Percentiles rank a stretch among this genome's conserved stretches.
Conservation (phyloP, 2,113 vertebrate genomes). For the Vicugna pacos region DNA sequence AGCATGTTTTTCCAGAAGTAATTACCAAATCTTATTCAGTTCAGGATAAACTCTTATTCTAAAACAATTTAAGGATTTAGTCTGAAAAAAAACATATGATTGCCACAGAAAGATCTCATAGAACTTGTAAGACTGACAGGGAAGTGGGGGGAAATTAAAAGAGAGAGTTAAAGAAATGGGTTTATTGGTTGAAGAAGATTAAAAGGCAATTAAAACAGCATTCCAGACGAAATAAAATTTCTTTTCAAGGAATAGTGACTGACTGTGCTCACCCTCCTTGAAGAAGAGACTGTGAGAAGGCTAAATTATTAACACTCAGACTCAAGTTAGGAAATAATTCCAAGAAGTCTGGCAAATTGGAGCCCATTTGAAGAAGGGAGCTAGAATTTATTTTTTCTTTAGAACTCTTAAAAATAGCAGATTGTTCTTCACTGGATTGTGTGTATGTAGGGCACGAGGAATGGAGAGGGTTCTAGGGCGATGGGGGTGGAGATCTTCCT, state of each 20-base stretch:
- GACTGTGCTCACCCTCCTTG: background rate
- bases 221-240: constrained; percentile 31
- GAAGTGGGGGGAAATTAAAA: background rate
- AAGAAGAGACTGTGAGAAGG: background rate
- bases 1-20: background rate
- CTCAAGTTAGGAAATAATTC: background rate
- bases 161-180: background rate
- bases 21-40: background rate
- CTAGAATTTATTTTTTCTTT: background rate
- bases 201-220: background rate
- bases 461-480: background rate
- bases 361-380: background rate
- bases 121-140: background rate
- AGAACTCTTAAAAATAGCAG: background rate
- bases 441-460: background rate
- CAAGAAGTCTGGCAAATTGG: background rate
- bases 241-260: constrained; percentile 4
- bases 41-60: background rate
- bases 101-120: background rate
- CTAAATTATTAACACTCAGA: background rate
- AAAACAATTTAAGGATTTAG: background rate
- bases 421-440: background rate
- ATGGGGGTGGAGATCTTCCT: background rate
- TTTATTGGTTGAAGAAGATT: background rate
- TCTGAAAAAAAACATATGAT: background rate